These are phyloP conservation scores for Mellivora capensis DNA, from an alignment of 2,113 vertebrate species.

Conservation along the genomic window DNA sequence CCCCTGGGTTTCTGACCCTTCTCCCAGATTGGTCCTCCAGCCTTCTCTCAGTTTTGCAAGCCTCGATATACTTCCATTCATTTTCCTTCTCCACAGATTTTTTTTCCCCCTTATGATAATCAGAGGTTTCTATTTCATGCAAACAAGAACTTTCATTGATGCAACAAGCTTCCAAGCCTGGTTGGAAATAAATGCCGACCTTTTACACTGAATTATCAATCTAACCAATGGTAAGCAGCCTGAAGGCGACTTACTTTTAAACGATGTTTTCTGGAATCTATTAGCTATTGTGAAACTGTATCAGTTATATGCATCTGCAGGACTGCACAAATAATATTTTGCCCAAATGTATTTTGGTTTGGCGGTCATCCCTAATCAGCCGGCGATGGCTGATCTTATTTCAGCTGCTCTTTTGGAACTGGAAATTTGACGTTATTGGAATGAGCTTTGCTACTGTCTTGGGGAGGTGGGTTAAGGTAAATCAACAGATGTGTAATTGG, in stretches of 20 bases:
- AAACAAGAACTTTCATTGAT: background rate
- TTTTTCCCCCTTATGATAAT: background rate
- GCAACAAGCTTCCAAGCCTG: background rate
- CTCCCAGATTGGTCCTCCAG: background rate
- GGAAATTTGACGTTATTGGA: slow-evolving; percentile 48
- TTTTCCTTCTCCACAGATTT: background rate
- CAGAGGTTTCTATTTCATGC: background rate
- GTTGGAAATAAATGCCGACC: background rate
- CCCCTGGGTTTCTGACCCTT: background rate
- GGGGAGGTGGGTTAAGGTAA: background rate
- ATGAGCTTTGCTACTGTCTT: background rate
- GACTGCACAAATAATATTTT: background rate
- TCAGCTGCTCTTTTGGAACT: slow-evolving; percentile 30
- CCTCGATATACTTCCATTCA: background rate
- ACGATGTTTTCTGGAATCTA: background rate
- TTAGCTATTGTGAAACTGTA: background rate
- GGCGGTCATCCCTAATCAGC: slow-evolving; percentile 34
- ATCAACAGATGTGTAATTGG: slow-evolving; percentile 60
- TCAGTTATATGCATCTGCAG: background rate
- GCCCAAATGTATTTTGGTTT: background rate
- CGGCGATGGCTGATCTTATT: background rate
- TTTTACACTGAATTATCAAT: background rate
- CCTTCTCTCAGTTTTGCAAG: background rate
- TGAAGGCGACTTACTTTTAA: background rate
- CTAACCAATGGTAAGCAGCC: background rate